Base-by-base conservation (phyloP, 2,888 invertebrate species). In the Scaptodrosophila latifasciaeformis region DNA sequence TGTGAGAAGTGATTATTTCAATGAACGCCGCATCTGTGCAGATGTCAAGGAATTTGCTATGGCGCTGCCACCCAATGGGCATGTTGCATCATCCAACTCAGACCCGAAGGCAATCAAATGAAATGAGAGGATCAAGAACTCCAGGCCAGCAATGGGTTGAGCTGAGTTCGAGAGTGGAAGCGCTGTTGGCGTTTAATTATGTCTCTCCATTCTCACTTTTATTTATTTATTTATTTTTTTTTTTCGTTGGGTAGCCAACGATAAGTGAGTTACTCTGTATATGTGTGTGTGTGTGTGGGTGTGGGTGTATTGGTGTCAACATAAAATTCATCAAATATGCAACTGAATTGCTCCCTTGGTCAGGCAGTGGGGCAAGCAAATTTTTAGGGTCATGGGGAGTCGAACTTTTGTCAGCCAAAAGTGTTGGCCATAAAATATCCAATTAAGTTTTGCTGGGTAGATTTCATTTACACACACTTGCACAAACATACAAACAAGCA, bases 341-440 rank as follows among this genome's bases (percentile, higher is more conserved):
- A 66, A 27, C 66, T 65, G 37, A 81, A 76, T 76, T 59, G 79
- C 65, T 76, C 76, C 78, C 75, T 40, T 49, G 65, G 61, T 45
- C 54, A 46, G 51, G 39, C 51, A 51, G 46, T 13, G 18, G 19
- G 2, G 44, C 29, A 17, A 48, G 50, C 67, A 43, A 19, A 35
- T 47, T 54, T 17, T 13, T 35, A 17, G 2, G 1, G 18, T 10
- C 37, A 3, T 2, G 10, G 31, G 31, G 50, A 53, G 53, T 51
- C 49, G 46, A 4, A 34, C 30, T 30, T 35, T 46, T 42, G 29
- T 37, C 50, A 59, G 80, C 67, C 78, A 67, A 72, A 79, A 68
- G 62, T 68, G 61, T 59, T 71, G 79, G 63, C 55, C 79, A 74
- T 80, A 70, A 75, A 75, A 74, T 78, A 78, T 77, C 81, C 75